phyloP scores from a whole-genome alignment of 2,888 invertebrate genomes.

The Agapostemon virescens region DNA sequence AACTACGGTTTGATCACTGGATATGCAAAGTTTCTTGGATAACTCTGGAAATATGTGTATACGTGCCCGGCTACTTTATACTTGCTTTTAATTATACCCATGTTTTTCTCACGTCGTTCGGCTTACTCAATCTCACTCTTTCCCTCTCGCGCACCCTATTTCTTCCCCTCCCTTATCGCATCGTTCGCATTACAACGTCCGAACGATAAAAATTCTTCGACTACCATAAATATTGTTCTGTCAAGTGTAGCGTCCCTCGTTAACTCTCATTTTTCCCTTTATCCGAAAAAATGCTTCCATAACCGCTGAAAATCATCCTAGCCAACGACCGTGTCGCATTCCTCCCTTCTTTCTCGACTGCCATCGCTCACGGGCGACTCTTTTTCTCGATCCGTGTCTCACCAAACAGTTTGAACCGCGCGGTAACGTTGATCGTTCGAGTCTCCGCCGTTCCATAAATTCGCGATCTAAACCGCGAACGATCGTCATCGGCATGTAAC shows the following conservation, averaged over 20 bases:
- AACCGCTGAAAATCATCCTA: background rate
- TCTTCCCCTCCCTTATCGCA: too few species aligned
- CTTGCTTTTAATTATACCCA: background rate
- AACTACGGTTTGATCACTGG: background rate
- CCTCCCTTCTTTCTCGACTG: background rate
- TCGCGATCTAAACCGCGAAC: slow-evolving; percentile 16
- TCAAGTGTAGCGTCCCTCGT: background rate
- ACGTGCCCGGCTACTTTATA: background rate
- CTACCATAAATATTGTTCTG: background rate
- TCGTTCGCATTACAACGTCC: background rate
- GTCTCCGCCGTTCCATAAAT: slow-evolving; percentile 35
- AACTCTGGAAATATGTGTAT: slow-evolving; percentile 6
- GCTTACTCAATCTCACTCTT: background rate
- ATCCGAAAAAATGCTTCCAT: background rate
- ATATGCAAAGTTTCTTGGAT: slow-evolving; percentile 5
- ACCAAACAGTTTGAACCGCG: background rate
- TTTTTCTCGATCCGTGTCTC: background rate
- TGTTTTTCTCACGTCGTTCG: background rate
- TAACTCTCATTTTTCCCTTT: background rate
- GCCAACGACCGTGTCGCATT: slow-evolving; percentile 12
- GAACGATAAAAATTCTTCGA: background rate
- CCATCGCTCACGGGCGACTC: background rate
- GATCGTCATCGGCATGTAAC: slow-evolving; percentile 33
- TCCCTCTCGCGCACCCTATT: background rate
- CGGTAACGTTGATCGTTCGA: background rate